phyloP scores from a whole-genome alignment of 2,113 vertebrate genomes.

The Parotia lawesii region DNA sequence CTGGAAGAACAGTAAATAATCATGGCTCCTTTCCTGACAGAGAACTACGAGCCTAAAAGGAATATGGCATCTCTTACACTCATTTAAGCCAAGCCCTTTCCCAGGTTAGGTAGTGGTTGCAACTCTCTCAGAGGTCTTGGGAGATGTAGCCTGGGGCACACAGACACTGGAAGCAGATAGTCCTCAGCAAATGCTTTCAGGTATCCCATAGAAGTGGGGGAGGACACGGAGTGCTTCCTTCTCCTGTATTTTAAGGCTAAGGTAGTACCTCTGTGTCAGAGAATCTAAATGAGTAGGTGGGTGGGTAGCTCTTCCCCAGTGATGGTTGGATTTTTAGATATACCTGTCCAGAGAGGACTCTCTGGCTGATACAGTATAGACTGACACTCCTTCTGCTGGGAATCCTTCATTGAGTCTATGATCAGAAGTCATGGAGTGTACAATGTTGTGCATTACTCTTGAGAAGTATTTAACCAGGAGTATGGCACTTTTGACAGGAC shows the following conservation, averaged over 20 bases:
- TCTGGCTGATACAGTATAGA: not conserved
- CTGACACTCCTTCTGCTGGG: not conserved
- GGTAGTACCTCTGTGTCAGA: not conserved
- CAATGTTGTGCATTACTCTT: not conserved
- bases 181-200: not conserved
- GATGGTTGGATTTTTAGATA: not conserved
- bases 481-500: not conserved
- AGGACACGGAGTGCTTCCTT: not conserved
- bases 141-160: not conserved
- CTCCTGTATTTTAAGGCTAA: not conserved
- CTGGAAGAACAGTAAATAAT: not conserved
- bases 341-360: not conserved
- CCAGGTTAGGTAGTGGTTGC: not conserved
- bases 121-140: not conserved
- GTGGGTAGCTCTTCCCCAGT: not conserved
- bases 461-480: not conserved
- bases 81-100: not conserved
- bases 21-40: not conserved
- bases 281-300: not conserved
- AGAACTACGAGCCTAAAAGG: not conserved
- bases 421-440: not conserved
- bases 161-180: not conserved
- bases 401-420: not conserved
- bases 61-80: not conserved
- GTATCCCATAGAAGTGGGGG: fast-evolving